Conservation (phyloP, 1,140 invertebrate species). For the Procambarus virginalis region DNA sequence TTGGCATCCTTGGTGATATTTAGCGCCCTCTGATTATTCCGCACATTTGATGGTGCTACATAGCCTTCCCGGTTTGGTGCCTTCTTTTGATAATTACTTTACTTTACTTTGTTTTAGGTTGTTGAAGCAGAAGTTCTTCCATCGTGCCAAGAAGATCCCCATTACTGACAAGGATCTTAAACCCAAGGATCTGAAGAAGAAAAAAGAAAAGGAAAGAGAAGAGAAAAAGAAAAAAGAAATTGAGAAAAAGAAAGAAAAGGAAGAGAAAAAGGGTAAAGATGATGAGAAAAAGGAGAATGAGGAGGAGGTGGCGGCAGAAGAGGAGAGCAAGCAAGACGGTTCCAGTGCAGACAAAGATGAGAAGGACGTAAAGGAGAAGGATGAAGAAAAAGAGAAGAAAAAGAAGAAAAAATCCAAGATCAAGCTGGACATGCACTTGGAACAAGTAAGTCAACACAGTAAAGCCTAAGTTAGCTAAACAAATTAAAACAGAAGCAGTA, state of each 20-base stretch:
- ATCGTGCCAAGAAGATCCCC: slow-evolving; percentile 92
- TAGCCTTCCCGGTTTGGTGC: too few relatives aligned
- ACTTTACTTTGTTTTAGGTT: slow-evolving; percentile 50
- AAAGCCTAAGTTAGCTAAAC: too few relatives aligned
- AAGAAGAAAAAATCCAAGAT: slow-evolving; percentile 80
- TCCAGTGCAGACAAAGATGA: slow-evolving; percentile 56
- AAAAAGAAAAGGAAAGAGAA: slow-evolving; percentile 77
- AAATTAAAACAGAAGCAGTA: too few relatives aligned
- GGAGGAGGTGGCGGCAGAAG: slow-evolving; percentile 33
- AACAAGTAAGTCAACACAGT: slow-evolving; percentile 73
- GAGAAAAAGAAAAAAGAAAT: slow-evolving; percentile 72
- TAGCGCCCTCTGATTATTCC: too few relatives aligned
- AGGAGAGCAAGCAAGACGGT: slow-evolving; percentile 41
- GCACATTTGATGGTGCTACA: too few relatives aligned
- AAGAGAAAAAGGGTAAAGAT: slow-evolving; percentile 68
- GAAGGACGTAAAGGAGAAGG: slow-evolving; percentile 76
- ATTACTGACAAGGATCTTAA: slow-evolving; percentile 84
- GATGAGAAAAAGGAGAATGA: slow-evolving; percentile 73
- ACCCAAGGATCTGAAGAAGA: slow-evolving; percentile 78
- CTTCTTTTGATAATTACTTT: too few relatives aligned
- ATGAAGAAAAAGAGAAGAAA: slow-evolving; percentile 73
- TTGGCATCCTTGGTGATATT: too few relatives aligned
- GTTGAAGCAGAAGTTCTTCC: slow-evolving; percentile 94
- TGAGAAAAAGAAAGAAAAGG: slow-evolving; percentile 71
- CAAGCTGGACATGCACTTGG: slow-evolving; percentile 95